Conservation (phyloP, 2,888 invertebrate species). For the Ernsta delagoae region DNA sequence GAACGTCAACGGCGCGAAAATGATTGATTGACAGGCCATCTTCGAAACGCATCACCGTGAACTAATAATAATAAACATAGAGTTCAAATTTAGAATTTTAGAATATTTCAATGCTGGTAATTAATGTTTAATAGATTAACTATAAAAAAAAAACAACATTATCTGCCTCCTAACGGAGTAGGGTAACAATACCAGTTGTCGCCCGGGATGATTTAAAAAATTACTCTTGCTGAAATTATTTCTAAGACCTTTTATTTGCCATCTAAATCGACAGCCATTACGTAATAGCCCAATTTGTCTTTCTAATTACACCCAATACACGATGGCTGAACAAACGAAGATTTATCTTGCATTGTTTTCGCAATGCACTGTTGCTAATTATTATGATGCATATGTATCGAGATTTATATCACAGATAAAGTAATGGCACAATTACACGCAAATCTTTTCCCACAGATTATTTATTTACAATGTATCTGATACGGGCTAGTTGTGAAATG, state of each 20-base stretch:
- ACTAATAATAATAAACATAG: conserved; percentile 35
- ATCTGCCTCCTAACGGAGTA: no score
- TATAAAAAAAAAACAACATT: no score
- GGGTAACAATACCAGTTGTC: no score
- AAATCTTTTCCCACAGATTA: background rate
- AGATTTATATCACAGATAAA: background rate
- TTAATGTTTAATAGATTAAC: no score
- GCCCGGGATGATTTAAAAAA: no score
- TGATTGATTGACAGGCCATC: conserved; percentile 40
- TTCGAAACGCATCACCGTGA: conserved; percentile 37
- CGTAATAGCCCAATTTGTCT: background rate
- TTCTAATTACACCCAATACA: conserved; percentile 17
- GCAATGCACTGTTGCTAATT: background rate
- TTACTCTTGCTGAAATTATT: no score
- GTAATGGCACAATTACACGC: background rate
- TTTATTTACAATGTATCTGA: no score
- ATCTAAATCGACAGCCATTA: no score
- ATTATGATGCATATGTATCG: background rate
- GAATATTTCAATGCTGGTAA: no score
- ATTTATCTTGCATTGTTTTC: background rate
- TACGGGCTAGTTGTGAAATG: no score
- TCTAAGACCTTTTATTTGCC: no score
- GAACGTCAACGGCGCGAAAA: conserved; percentile 24
- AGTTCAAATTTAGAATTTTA: conserved; percentile 22
- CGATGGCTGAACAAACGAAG: conserved; percentile 8